phyloP scores from a whole-genome alignment of 1,140 invertebrate genomes.

The Cydia amplana region DNA sequence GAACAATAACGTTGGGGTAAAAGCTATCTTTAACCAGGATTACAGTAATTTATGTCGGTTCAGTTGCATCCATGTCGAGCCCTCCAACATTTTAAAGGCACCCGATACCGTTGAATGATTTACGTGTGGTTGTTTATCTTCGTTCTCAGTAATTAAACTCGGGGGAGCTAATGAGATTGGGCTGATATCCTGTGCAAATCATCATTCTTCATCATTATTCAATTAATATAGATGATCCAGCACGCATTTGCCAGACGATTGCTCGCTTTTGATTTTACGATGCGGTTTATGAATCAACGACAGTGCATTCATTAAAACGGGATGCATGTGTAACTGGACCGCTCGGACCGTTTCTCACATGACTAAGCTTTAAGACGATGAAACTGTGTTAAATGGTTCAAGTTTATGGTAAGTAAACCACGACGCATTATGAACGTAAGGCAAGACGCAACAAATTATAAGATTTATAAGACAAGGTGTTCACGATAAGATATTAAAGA shows the following conservation, averaged over 20 bases:
- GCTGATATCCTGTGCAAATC: conserved; percentile 26
- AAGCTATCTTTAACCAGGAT: conserved; percentile 34
- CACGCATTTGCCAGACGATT: conserved; percentile 51
- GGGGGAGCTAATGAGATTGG: conserved; percentile 11
- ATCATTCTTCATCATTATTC: conserved; percentile 38
- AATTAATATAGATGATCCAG: conserved; percentile 40
- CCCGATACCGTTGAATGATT: conserved; percentile 61
- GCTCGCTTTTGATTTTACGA: conserved; percentile 54
- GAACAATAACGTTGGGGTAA: conserved; percentile 38
- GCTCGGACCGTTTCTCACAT: conserved; percentile 40
- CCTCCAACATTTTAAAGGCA: conserved; percentile 47
- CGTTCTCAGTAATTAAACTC: conserved; percentile 12
- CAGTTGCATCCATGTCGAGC: conserved; percentile 56
- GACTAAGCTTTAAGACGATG: conserved; percentile 40
- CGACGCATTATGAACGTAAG: conserved; percentile 4
- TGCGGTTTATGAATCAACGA: conserved; percentile 55
- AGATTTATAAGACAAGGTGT: conserved; percentile 1
- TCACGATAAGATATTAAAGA: background rate
- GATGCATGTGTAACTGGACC: conserved; percentile 44
- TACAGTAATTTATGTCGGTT: conserved; percentile 58
- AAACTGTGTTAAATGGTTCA: conserved; percentile 16
- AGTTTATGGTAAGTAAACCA: conserved; percentile 31
- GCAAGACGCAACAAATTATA: conserved; percentile 19
- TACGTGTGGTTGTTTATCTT: conserved; percentile 37
- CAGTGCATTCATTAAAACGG: conserved; percentile 55